Conservation (phyloP, 2,888 invertebrate genomes). For the Oxystoma pomonae region DNA sequence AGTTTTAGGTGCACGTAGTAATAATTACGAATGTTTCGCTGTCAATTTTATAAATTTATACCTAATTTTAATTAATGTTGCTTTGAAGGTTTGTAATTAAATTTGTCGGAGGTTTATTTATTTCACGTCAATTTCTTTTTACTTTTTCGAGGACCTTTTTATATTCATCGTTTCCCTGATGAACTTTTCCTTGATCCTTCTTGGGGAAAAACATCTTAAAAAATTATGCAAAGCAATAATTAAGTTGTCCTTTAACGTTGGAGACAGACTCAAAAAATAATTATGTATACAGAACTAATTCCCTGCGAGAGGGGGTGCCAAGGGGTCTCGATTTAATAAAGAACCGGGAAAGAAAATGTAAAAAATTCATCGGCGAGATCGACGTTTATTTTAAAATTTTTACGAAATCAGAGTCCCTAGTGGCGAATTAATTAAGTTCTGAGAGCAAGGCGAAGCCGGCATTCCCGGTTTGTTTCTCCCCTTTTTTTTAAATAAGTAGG, state of each 20-base stretch:
- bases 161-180: slow-evolving; percentile 23
- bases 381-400: slow-evolving; percentile 44
- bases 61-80: no score
- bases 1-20: no score
- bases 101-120: neutral
- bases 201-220: slow-evolving; percentile 24
- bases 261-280: slow-evolving; percentile 25
- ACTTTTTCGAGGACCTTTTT: slow-evolving; percentile 13
- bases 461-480: slow-evolving; percentile 28
- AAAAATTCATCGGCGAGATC: slow-evolving; percentile 41
- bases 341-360: slow-evolving; percentile 36
- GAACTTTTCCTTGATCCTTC: slow-evolving; percentile 15
- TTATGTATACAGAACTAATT: slow-evolving; percentile 24
- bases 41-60: no score
- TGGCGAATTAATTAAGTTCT: slow-evolving; percentile 49
- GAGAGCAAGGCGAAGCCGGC: slow-evolving; percentile 37
- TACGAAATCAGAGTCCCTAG: slow-evolving; percentile 40
- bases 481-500: slow-evolving; percentile 47
- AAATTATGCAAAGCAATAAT: slow-evolving; percentile 28
- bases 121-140: neutral
- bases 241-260: slow-evolving; percentile 26
- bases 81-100: neutral
- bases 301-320: slow-evolving; percentile 14
- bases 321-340: slow-evolving; percentile 22
- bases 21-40: no score